A percentile compares a stretch with the other conserved stretches of the same genome.
Conservation (phyloP, 2,113 vertebrate genomes). For the Oncorhynchus gorbuscha region DNA sequence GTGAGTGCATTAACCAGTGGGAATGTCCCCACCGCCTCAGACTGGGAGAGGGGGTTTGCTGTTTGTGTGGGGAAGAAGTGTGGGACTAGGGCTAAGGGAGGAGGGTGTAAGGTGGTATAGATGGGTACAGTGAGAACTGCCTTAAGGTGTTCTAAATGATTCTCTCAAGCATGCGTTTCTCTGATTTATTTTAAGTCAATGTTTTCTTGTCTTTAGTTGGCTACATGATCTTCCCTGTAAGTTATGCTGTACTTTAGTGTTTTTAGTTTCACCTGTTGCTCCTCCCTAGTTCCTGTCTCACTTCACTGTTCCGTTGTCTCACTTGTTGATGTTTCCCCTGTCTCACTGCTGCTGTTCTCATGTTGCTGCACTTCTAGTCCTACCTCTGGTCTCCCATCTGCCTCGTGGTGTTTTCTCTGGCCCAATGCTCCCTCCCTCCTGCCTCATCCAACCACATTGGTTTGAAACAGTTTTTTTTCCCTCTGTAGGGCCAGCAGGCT, state of each 20-base stretch:
- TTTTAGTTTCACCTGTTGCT: constrained; percentile 1
- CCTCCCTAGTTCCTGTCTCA: not conserved
- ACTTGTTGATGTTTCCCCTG: not conserved
- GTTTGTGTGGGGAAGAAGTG: constrained; percentile 18
- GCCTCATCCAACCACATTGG: constrained; percentile 14
- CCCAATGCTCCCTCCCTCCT: not conserved
- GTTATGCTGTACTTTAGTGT: not conserved
- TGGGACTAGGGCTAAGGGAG: constrained; percentile 9
- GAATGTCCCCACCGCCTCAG: constrained; percentile 17
- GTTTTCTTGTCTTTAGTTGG: too few relatives aligned
- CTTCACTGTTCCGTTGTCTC: not conserved
- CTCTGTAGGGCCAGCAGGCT: constrained; percentile 5
- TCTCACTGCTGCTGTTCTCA: not conserved
- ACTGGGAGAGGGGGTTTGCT: not conserved
- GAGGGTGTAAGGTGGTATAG: constrained; percentile 5
- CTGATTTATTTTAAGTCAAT: not conserved
- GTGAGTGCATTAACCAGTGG: not conserved
- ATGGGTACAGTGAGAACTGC: not conserved
- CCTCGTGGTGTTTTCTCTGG: constrained; percentile 8
- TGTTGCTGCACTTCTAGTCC: not conserved
- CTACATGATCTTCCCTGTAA: not conserved
- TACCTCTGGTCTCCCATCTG: constrained; percentile 5
- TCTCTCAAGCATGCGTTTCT: not conserved
- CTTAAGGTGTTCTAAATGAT: constrained; percentile 2
- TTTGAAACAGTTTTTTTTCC: constrained; percentile 6